phyloP scores from a whole-genome alignment of 2,797 vertebrate species.

The Neopelma chrysocephalum region DNA sequence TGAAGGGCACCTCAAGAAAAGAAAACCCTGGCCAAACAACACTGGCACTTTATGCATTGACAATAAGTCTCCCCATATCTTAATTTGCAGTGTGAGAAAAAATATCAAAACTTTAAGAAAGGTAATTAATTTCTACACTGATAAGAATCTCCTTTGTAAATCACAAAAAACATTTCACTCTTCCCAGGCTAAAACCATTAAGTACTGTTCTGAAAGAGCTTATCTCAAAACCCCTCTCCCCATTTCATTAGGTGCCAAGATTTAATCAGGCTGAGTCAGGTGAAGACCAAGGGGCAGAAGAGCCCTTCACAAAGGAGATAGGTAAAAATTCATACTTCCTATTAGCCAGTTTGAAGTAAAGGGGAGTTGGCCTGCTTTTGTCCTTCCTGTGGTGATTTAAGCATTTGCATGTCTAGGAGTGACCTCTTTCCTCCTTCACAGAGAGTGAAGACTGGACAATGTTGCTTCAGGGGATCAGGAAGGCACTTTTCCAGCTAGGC shows the following conservation, averaged over 20 bases:
- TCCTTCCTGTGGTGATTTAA: background rate
- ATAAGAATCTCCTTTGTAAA: slow-evolving; percentile 48
- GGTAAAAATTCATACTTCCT: background rate
- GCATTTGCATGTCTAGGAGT: background rate
- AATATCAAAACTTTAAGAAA: slow-evolving; percentile 46
- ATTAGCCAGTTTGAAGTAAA: background rate
- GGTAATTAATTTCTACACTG: slow-evolving; percentile 30
- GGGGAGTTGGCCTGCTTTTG: background rate
- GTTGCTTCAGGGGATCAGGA: background rate
- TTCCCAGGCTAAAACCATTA: background rate
- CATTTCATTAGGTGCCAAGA: background rate
- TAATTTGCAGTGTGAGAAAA: slow-evolving; percentile 28
- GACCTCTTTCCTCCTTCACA: background rate
- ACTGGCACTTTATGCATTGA: background rate
- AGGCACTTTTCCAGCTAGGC: background rate
- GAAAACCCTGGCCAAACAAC: background rate
- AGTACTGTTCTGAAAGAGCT: background rate
- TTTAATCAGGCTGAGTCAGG: slow-evolving; percentile 4
- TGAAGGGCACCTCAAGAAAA: slow-evolving; percentile 41
- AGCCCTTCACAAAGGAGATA: background rate
- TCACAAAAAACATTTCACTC: background rate
- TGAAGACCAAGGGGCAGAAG: background rate
- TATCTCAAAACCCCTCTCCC: background rate
- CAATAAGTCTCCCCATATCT: slow-evolving; percentile 38
- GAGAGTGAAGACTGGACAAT: background rate